Evolutionary conservation across 2,888 invertebrate species (phyloP).

Genomic region (Polydesmus complanatus): DNA sequence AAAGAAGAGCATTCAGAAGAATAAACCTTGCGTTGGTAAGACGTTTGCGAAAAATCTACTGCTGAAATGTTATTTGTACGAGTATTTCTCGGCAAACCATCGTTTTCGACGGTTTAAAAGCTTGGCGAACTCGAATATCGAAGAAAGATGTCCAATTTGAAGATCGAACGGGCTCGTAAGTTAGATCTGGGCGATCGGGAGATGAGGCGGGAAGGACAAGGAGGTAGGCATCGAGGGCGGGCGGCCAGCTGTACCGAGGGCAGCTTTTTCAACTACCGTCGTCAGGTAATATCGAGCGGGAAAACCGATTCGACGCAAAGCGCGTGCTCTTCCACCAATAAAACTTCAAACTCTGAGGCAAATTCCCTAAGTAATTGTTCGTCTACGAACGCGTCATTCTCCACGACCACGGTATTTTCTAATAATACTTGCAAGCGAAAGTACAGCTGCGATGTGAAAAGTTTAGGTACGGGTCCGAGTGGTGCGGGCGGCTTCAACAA

Average conservation of each 20-base stretch:
- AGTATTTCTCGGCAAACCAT: too few relatives aligned
- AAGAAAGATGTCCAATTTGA: conserved; percentile 10
- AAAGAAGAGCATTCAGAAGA: too few relatives aligned
- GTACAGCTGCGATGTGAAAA: conserved; percentile 40
- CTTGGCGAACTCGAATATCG: too few relatives aligned
- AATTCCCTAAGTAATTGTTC: background rate
- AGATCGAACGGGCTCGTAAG: conserved; percentile 6
- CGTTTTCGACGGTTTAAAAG: too few relatives aligned
- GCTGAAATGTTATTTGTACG: too few relatives aligned
- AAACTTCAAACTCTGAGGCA: background rate
- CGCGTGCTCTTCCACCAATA: background rate
- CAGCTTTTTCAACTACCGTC: too few relatives aligned
- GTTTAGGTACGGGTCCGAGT: too few relatives aligned
- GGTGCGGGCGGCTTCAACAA: conserved; percentile 50
- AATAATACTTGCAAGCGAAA: conserved; percentile 33
- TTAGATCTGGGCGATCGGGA: background rate
- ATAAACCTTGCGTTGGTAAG: too few relatives aligned
- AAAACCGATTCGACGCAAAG: background rate
- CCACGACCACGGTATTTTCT: conserved; percentile 31
- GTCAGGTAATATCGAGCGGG: too few relatives aligned
- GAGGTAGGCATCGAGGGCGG: background rate
- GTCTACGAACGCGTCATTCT: background rate
- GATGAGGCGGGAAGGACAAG: background rate
- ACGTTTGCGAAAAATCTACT: too few relatives aligned
- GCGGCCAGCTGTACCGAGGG: background rate